A percentile compares a stretch with the other conserved stretches of the same genome.
Evolutionary conservation across 1,140 invertebrate genomes (phyloP).

Genomic region (Formica selysi): DNA sequence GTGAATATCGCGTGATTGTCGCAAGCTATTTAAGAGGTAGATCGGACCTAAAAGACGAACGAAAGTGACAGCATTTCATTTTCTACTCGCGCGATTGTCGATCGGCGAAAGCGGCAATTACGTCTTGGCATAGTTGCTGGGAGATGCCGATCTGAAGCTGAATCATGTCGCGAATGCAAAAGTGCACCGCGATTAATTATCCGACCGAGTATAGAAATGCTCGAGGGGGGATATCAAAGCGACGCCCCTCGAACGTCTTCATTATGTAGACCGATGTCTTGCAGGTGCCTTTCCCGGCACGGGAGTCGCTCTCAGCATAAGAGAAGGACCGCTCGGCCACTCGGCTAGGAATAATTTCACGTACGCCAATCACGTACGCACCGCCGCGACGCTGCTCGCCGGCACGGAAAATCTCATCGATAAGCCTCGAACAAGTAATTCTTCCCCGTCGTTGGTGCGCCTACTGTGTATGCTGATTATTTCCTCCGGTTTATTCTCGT

Average conservation of each 20-base stretch:
- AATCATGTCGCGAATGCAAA: slow-evolving; percentile 58
- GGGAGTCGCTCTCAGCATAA: slow-evolving; percentile 30
- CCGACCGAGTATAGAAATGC: slow-evolving; percentile 8
- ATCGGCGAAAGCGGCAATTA: slow-evolving; percentile 9
- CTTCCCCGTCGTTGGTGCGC: slow-evolving; percentile 19
- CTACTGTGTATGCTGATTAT: slow-evolving; percentile 14
- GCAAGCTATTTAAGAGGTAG: neutral
- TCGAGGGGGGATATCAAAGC: neutral
- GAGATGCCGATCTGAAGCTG: slow-evolving; percentile 45
- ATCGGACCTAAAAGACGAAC: neutral
- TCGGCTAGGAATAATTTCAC: slow-evolving; percentile 78
- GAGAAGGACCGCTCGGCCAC: slow-evolving; percentile 74
- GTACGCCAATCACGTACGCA: slow-evolving; percentile 77
- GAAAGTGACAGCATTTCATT: slow-evolving; percentile 9
- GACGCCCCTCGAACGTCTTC: slow-evolving; percentile 77
- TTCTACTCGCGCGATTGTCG: neutral
- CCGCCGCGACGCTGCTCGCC: slow-evolving; percentile 29
- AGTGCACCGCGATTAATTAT: slow-evolving; percentile 75
- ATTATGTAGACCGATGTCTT: slow-evolving; percentile 79
- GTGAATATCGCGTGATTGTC: slow-evolving; percentile 3
- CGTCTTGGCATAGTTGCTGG: slow-evolving; percentile 33
- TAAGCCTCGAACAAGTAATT: slow-evolving; percentile 73
- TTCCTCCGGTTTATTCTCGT: slow-evolving; percentile 21
- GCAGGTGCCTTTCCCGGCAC: slow-evolving; percentile 77
- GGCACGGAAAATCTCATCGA: slow-evolving; percentile 79